Conservation (phyloP, 53 echinoderm and acorn worm species). For the Pentamera pediparva region DNA sequence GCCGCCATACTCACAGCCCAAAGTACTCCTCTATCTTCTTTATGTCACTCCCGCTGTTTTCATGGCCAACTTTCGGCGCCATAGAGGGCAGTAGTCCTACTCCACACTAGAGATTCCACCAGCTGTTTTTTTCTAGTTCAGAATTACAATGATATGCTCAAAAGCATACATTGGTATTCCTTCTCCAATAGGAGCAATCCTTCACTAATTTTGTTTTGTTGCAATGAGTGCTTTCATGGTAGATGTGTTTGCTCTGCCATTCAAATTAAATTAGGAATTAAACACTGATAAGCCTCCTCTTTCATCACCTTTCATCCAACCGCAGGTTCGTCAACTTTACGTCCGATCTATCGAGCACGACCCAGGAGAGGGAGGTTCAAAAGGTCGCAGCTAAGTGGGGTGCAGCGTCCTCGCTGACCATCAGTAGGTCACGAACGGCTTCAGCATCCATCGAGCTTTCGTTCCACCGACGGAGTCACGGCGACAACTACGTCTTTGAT, state of each 20-base stretch:
- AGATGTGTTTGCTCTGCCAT: not conserved
- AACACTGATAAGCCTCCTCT: not conserved
- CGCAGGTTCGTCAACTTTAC: conserved; percentile 53
- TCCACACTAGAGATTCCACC: too few relatives aligned
- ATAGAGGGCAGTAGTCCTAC: too few relatives aligned
- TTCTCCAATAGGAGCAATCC: not conserved
- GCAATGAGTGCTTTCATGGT: not conserved
- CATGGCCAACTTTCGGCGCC: too few relatives aligned
- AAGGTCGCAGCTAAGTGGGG: conserved; percentile 28
- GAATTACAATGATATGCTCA: too few relatives aligned
- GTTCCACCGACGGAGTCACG: not conserved
- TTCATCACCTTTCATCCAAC: not conserved
- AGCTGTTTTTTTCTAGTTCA: too few relatives aligned
- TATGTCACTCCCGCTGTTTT: too few relatives aligned
- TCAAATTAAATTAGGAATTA: not conserved
- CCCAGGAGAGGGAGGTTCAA: conserved; percentile 28
- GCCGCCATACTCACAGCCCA: too few relatives aligned
- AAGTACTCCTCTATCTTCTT: too few relatives aligned
- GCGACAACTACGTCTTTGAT: not conserved
- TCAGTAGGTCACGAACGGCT: not conserved
- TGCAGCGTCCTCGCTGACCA: conserved; percentile 2
- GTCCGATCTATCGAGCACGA: conserved; percentile 32
- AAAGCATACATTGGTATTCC: too few relatives aligned
- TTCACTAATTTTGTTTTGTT: not conserved
- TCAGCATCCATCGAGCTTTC: not conserved